A percentile compares a stretch with the other conserved stretches of the same genome.
Conservation (phyloP, 2,797 vertebrate species). For the Novumbra hubbsi region DNA sequence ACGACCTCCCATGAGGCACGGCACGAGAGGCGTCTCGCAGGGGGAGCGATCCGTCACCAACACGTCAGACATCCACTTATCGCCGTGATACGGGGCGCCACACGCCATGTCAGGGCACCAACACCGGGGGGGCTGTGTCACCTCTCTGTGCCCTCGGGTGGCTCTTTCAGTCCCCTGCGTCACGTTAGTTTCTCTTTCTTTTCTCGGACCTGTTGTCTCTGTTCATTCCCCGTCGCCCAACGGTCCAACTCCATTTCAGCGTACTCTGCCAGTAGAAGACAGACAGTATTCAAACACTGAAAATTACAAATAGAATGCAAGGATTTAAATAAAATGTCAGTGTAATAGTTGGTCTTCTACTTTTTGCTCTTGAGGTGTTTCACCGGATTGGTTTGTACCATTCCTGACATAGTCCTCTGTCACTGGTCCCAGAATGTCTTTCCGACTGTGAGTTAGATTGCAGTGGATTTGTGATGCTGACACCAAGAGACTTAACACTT, state of each 20-base stretch:
- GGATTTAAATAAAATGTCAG: too few relatives aligned
- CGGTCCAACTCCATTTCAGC: background rate
- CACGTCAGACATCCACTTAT: background rate
- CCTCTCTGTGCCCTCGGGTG: background rate
- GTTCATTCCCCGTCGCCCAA: slow-evolving; percentile 4
- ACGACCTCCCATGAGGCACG: background rate
- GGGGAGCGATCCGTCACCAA: background rate
- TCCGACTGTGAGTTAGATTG: too few relatives aligned
- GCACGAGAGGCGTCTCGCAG: background rate
- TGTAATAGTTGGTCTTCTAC: too few relatives aligned
- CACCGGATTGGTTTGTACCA: too few relatives aligned
- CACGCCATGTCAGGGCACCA: background rate
- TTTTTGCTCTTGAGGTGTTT: too few relatives aligned
- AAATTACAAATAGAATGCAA: too few relatives aligned
- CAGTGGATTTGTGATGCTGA: too few relatives aligned
- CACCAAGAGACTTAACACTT: too few relatives aligned
- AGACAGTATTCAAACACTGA: too few relatives aligned
- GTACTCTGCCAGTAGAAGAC: background rate
- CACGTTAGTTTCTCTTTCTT: background rate
- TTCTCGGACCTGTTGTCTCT: background rate
- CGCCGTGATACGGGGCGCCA: slow-evolving; percentile 1
- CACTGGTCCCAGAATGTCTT: too few relatives aligned
- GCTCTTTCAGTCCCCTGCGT: background rate
- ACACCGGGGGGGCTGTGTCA: background rate
- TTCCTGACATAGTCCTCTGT: too few relatives aligned